Evolutionary conservation across 2,797 vertebrate species (phyloP), one percentile per base, ranked within the genome.

Genomic region (Scyliorhinus canicula): DNA sequence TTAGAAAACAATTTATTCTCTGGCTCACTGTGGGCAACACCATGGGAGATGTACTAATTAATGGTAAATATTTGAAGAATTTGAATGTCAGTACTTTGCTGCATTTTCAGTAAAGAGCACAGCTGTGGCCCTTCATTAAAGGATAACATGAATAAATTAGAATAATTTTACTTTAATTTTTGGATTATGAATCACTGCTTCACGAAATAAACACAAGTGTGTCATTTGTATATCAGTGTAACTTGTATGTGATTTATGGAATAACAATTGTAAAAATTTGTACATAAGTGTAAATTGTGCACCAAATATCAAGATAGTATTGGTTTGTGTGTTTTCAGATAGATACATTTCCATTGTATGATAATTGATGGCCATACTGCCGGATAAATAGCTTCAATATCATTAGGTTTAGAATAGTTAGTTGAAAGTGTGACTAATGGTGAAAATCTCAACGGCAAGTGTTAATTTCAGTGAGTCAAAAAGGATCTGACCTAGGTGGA

Each of bases 41-140:
- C 86, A 85, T 57, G 55, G 86, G 86, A 90, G 86, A 90, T 90
- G 28, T n/a, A 19, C 52, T 90, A 90, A 90, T 60, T 91, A 91
- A 91, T 91, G 60, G 57, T 91, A 91, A 63, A 91, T 63, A 91
- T 63, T 26, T 91, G 57, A 35, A 63, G 88, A 63, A 60, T 44
- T 44, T 91, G 57, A 65, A 91, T 65, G 40, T 91, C 88, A 91
- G 63, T 91, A 63, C n/a, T 35, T 63, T 91, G 52, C 50, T 85
- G 86, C 86, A 90, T 6, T 57, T 90, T 90, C n/a, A 19, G 52
- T 57, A 57, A 90, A 55, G 35, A 57, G 31, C 52, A 90, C 86
- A 90, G 52, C 86, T 90, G 86, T 57, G 57, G 35, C 31, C 28
- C 31, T 90, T 90, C 86, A 90, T 88, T 88, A 90, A 60, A n/a